A percentile compares a stretch with the other conserved stretches of the same genome.
Evolutionary conservation across 2,888 invertebrate genomes (phyloP).

Genomic region (Eristalis tenax): DNA sequence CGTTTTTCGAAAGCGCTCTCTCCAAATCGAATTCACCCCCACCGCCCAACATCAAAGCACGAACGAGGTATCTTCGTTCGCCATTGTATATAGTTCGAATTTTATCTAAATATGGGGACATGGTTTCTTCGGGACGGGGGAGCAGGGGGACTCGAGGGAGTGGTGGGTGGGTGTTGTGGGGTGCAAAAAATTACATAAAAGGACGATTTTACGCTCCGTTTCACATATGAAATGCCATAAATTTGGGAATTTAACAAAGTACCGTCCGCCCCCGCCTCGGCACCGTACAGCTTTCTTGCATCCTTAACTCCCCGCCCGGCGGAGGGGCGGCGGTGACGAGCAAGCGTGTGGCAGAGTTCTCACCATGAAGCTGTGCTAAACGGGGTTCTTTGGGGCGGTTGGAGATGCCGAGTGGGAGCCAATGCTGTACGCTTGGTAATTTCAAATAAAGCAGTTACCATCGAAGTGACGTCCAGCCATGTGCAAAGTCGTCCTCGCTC

Average conservation of each 20-base stretch:
- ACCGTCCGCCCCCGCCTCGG: not conserved
- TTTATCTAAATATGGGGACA: constrained; percentile 59
- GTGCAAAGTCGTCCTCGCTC: constrained; percentile 32
- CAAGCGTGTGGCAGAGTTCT: constrained; percentile 18
- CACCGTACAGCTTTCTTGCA: not conserved
- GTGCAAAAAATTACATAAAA: constrained; percentile 24
- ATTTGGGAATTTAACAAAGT: constrained; percentile 69
- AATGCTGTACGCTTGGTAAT: constrained; percentile 23
- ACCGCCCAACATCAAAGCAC: constrained; percentile 42
- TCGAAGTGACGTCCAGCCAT: constrained; percentile 48
- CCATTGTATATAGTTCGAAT: constrained; percentile 58
- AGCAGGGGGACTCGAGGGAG: no score
- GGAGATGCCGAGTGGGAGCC: not conserved
- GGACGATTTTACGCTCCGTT: constrained; percentile 69
- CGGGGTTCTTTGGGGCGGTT: not conserved
- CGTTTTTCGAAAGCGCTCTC: constrained; percentile 32
- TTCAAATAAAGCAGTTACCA: constrained; percentile 48
- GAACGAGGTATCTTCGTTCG: constrained; percentile 38
- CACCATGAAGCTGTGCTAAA: constrained; percentile 11
- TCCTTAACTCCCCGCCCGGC: constrained; percentile 5
- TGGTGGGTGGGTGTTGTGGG: not conserved
- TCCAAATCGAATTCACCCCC: constrained; percentile 49
- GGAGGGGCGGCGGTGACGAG: constrained; percentile 20
- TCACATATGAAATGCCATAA: constrained; percentile 68
- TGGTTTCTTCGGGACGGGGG: not conserved